Evolutionary conservation across 2,113 vertebrate genomes (phyloP).

Genomic region (Pleuronectes platessa): DNA sequence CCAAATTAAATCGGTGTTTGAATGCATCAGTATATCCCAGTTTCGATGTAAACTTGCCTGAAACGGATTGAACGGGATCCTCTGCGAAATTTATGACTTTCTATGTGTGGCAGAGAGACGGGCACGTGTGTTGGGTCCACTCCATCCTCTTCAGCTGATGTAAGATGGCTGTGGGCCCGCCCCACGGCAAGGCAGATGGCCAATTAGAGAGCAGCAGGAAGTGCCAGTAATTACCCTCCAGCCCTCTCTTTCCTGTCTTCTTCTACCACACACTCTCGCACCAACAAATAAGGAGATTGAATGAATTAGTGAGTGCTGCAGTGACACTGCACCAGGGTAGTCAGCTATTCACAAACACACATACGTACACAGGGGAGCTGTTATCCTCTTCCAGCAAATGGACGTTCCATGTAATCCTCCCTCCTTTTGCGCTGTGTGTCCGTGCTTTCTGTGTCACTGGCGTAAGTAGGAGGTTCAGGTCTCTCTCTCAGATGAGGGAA

Average conservation of each 20-base stretch:
- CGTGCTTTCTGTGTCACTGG: slow-evolving; percentile 59
- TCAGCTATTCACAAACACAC: slow-evolving; percentile 50
- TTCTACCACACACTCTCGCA: slow-evolving; percentile 61
- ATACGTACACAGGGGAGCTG: slow-evolving; percentile 56
- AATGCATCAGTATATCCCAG: not conserved
- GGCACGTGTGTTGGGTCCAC: slow-evolving; percentile 22
- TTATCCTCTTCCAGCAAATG: slow-evolving; percentile 75
- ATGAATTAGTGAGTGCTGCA: slow-evolving; percentile 80
- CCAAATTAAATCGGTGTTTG: not conserved
- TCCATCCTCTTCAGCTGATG: slow-evolving; percentile 64
- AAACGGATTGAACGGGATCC: slow-evolving; percentile 45
- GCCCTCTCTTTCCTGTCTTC: slow-evolving; percentile 66
- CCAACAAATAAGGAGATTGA: slow-evolving; percentile 77
- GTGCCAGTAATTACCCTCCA: slow-evolving; percentile 76
- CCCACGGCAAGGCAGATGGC: slow-evolving; percentile 79
- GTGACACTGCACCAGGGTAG: slow-evolving; percentile 72
- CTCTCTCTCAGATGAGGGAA: slow-evolving; percentile 65
- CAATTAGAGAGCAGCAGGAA: slow-evolving; percentile 82
- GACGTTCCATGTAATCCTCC: slow-evolving; percentile 71
- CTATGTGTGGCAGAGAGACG: slow-evolving; percentile 25
- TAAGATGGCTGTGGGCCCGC: slow-evolving; percentile 75
- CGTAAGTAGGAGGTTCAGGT: slow-evolving; percentile 72
- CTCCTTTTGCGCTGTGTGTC: slow-evolving; percentile 53
- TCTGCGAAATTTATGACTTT: slow-evolving; percentile 28
- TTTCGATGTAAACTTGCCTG: slow-evolving; percentile 27